Base-by-base conservation (phyloP, 2,888 invertebrate species). In the Eustalomyia histrio region DNA sequence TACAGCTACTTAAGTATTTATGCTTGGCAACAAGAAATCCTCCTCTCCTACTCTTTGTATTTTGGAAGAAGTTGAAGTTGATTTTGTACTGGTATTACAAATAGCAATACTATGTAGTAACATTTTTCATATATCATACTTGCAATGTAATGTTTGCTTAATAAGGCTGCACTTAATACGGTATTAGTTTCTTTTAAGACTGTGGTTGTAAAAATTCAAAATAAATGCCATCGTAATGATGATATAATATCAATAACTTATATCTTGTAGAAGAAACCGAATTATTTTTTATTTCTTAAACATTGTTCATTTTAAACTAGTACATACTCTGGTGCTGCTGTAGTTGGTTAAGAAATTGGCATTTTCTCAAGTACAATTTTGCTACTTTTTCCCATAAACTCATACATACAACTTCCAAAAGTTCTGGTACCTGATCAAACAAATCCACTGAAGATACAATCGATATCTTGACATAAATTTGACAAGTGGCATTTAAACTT, bases 261-360 rank as follows among this genome's bases (percentile, higher is more conserved):
- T 29, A 29, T 29, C 29, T 29, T 29, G 29, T 7, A 29, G 29
- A 7, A 29, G 29, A 29, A 29, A 29, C 29, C 7, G 29, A 29
- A 29, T 29, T 29, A 21, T 29, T 7, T 29, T 6, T 29, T 29
- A 6, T 29, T 12, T 10, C 8, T 6, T 8, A 14, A 1, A 47
- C 43, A n/a, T 6, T 14, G 6, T 47, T n/a, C 43, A 5, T 47
- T n/a, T 14, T 47, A n/a, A 47, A 14, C n/a, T 29, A 29, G 29
- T 29, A 57, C 16, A 52, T 33, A 16, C 50, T n/a, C 12, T 43
- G 14, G 24, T 55, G 63, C 39, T 55, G 39, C 3, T 39, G 39
- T 21, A 60, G 60, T 47, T 10, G 71, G 52, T 79, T 80, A 72
- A 72, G 71, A 75, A 63, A 72, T 80, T 80, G 75, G 75, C 75